phyloP scores from a whole-genome alignment of 2,797 vertebrate species.

The Fistularia commersonii region DNA sequence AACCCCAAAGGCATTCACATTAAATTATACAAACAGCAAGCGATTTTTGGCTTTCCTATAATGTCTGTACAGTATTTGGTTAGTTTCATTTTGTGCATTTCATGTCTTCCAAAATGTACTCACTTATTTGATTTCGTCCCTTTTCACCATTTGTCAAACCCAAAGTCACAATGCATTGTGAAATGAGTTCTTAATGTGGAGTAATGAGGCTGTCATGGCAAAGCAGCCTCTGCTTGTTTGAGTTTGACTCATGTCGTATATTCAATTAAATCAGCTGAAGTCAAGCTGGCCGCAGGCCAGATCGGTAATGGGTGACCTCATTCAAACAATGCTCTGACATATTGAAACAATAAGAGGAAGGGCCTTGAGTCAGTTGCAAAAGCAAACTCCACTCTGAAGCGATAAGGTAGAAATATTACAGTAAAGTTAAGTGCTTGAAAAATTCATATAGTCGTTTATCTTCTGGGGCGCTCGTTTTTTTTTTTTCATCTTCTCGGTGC shows the following conservation, averaged over 20 bases:
- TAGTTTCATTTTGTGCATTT: conserved; percentile 39
- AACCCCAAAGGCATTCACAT: conserved; percentile 67
- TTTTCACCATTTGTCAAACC: conserved; percentile 68
- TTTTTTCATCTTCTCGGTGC: conserved; percentile 4
- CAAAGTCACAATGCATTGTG: conserved; percentile 74
- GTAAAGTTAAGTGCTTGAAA: conserved; percentile 55
- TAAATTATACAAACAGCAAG: conserved; percentile 57
- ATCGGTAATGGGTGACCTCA: conserved; percentile 78
- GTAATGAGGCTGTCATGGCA: conserved; percentile 76
- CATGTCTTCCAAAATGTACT: conserved; percentile 53
- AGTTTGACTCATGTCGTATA: conserved; percentile 78
- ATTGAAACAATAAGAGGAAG: conserved; percentile 80
- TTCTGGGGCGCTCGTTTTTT: conserved; percentile 14
- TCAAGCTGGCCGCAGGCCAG: conserved; percentile 71
- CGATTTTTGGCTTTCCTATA: conserved; percentile 22
- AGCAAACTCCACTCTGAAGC: conserved; percentile 66
- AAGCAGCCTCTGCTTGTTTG: conserved; percentile 76
- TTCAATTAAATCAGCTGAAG: conserved; percentile 79
- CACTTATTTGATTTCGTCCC: conserved; percentile 69
- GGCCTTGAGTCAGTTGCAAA: conserved; percentile 70
- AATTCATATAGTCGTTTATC: conserved; percentile 37
- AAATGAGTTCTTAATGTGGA: conserved; percentile 78
- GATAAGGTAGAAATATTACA: conserved; percentile 70
- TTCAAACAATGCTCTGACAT: conserved; percentile 79
- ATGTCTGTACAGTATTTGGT: conserved; percentile 30